Evolutionary conservation across 2,797 vertebrate genomes (phyloP), one percentile per base, ranked within the genome.

Genomic region (Harpagifer antarcticus): DNA sequence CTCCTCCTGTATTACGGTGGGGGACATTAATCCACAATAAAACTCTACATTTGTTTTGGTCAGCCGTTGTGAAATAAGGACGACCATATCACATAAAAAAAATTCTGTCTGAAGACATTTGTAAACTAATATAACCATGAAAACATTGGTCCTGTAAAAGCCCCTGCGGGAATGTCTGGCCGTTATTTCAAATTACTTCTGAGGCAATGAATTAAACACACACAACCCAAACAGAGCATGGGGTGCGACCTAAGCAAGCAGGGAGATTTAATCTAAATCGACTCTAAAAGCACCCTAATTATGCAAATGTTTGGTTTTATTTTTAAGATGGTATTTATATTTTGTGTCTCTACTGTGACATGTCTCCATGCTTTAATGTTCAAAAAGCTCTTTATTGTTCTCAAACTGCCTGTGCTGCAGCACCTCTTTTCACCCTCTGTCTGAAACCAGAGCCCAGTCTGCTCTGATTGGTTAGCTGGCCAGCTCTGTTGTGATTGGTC

Each of bases 111-210:
- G 61, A 82, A 82, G 68, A 74, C 50, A 86, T 83, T 86, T 88
- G 59, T 79, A 68, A 82, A 78, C 50, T 43, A 65, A 58, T 68
- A 69, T 85, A 78, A 49, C 62, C 55, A 66, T 61, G 56, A 79
- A 82, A 76, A 16, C 20, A 90, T 72, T 76, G 76, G 61, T 57
- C 23, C 67, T 69, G 60, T 68, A 65, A 82, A 81, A 86, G 20
- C 70, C 89, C 85, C 86, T 16, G 66, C 23, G 72, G 90, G 81
- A 87, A 80, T 83, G 88, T 89, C 88, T 89, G 85, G 85, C 83
- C 63, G 48, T 77, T 90, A 77, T 91, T 91, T 89, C 80, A 84
- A 59, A 91, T 92, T 86, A 90, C 58, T 76, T 89, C 79, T 87
- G 76, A 89, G 68, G 80, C 81, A 73, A 72, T 84, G 67, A 79